Conservation (phyloP, 64 coral and sea anemone genomes). For the Stichodactyla mertensii region DNA sequence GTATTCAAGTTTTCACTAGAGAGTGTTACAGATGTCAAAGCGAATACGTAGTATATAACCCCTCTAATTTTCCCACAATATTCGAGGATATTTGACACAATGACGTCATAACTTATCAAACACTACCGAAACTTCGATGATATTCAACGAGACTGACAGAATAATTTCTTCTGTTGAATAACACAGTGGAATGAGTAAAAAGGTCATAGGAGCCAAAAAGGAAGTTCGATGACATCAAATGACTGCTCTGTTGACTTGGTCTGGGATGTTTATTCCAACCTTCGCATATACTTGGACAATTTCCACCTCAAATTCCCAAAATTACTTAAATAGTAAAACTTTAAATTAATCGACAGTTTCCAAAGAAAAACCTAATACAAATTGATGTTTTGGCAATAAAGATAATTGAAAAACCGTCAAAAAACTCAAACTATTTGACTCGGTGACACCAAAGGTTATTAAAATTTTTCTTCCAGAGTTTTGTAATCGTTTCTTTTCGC, state of each 20-base stretch:
- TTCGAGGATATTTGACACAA: background rate
- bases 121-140: background rate
- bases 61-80: background rate
- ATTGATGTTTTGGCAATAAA: background rate
- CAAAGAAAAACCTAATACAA: background rate
- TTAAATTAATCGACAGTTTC: background rate
- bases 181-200: background rate
- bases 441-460: background rate
- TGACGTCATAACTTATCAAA: slow-evolving; percentile 10
- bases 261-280: background rate
- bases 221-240: slow-evolving; percentile 1
- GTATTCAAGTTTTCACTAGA: background rate
- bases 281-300: background rate
- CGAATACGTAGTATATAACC: background rate
- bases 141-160: background rate
- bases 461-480: background rate
- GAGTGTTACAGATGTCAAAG: background rate
- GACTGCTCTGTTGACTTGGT: background rate
- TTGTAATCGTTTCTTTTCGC: background rate
- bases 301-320: background rate
- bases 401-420: background rate
- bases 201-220: background rate
- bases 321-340: background rate
- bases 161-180: background rate
- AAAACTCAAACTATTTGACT: background rate